Conservation (phyloP, 1,140 invertebrate species). For the Atopsyche davidsoni region DNA sequence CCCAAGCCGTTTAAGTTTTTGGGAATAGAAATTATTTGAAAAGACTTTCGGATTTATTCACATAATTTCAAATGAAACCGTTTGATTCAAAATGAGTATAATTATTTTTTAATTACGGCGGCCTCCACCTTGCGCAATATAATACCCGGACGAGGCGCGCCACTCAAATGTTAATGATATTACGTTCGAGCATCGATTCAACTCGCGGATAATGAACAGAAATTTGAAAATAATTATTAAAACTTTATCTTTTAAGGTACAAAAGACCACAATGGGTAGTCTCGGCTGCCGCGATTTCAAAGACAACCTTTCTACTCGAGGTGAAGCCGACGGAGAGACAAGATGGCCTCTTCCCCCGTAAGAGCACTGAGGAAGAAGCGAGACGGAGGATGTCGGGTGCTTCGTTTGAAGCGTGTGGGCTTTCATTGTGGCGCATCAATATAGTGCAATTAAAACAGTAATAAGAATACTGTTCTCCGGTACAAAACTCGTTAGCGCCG, state of each 20-base stretch:
- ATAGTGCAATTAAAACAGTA: conserved; percentile 32
- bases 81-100: conserved; percentile 14
- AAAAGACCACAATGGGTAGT: conserved; percentile 29
- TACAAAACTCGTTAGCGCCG: conserved; percentile 30
- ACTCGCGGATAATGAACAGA: conserved; percentile 31
- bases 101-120: conserved; percentile 17
- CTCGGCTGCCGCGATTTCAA: conserved; percentile 19
- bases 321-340: not conserved
- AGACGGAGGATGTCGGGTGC: not conserved
- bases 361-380: conserved; percentile 1
- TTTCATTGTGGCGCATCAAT: conserved; percentile 30
- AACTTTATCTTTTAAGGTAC: conserved; percentile 32
- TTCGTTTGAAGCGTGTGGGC: conserved; percentile 14
- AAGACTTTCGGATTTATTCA: too few species aligned
- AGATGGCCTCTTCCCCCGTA: not conserved
- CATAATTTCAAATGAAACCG: not conserved
- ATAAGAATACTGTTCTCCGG: conserved; percentile 30
- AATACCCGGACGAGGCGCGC: conserved; percentile 9
- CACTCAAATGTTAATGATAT: conserved; percentile 30
- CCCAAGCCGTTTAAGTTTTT: too few species aligned
- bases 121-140: conserved; percentile 14
- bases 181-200: conserved; percentile 30
- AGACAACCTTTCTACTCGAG: conserved; percentile 18
- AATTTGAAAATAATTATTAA: conserved; percentile 32
- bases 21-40: too few species aligned